Base-by-base conservation (phyloP, 2,113 vertebrate species). In the Lagopus muta region DNA sequence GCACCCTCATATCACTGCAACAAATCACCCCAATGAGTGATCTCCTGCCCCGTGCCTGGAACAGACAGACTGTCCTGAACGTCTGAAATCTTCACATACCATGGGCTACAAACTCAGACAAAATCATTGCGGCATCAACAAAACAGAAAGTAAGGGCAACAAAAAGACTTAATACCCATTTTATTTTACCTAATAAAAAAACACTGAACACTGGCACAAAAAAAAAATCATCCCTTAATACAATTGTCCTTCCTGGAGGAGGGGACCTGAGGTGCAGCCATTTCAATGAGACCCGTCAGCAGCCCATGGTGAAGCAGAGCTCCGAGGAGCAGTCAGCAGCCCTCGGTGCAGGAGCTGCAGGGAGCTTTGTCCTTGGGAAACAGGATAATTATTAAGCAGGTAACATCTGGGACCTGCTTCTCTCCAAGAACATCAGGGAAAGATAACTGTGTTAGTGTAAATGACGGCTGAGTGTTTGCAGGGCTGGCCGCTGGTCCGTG, bases 351-450 rank as follows among this genome's bases (percentile, higher is more conserved):
- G 69, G 90, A 96, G 55, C 92, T 89, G 86, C 50, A 1, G 93
- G 92, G 82, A 93, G 89, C 75, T 93, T 94, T 95, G 92, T 94
- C 92, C 89, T 97, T 94, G 84, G 88, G 85, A 93, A 90, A 67
- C 1, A 10, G 50, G 76, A 40, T 90, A 78, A 94, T 96, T 75
- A 91, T 94, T 93, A 94, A 95, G 64, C 54, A 94, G 74, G 52
- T 76, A 92, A 91, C 89, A 92, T 87, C 86, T 89, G 90, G 79
- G 91, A 94, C 71, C 66, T 74, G 78, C 71, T 93, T 92, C 60
- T 74, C 74, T 52, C 83, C 89, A 73, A 50, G 72, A 92, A 38
- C 69, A 55, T 28, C 14, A 10, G 73, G 47, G 79, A 86, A 74
- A 72, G 77, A 92, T 85, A 94, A 93, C 88, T 86, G 38, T 77